Evolutionary conservation across 2,797 vertebrate genomes (phyloP).

Genomic region (Urosaurus nigricauda): DNA sequence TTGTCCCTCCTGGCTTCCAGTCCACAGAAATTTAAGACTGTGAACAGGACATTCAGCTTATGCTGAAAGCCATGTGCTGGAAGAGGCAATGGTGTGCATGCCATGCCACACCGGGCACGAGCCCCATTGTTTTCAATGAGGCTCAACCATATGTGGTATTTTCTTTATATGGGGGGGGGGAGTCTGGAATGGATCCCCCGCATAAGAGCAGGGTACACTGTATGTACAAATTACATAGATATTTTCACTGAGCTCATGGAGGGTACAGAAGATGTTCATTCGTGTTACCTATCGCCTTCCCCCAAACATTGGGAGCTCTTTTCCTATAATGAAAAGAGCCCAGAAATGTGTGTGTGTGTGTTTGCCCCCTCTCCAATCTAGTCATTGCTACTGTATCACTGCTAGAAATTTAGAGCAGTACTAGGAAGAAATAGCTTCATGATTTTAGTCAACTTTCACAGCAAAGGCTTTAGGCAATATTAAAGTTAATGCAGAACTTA

Average conservation of each 20-base stretch:
- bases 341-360: background rate
- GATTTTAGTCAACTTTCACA: slow-evolving; percentile 14
- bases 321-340: background rate
- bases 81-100: too few relatives aligned
- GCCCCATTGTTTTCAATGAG: too few relatives aligned
- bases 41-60: too few relatives aligned
- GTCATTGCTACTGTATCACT: background rate
- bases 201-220: too few relatives aligned
- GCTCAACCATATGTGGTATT: too few relatives aligned
- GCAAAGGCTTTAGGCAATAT: slow-evolving; percentile 18
- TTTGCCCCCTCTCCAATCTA: slow-evolving; percentile 16
- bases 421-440: background rate
- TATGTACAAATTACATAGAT: background rate
- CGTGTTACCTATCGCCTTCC: too few relatives aligned
- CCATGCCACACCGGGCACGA: too few relatives aligned
- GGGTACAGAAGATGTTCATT: background rate
- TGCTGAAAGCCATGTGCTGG: too few relatives aligned
- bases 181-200: too few relatives aligned
- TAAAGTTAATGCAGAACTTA: slow-evolving; percentile 45
- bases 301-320: background rate
- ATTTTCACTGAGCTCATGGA: background rate
- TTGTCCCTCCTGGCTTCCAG: too few relatives aligned
- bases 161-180: too few relatives aligned
- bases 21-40: too few relatives aligned
- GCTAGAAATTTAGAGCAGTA: slow-evolving; percentile 28